Evolutionary conservation across 2,113 vertebrate species (phyloP).

Genomic region (Pygoscelis antarcticus): DNA sequence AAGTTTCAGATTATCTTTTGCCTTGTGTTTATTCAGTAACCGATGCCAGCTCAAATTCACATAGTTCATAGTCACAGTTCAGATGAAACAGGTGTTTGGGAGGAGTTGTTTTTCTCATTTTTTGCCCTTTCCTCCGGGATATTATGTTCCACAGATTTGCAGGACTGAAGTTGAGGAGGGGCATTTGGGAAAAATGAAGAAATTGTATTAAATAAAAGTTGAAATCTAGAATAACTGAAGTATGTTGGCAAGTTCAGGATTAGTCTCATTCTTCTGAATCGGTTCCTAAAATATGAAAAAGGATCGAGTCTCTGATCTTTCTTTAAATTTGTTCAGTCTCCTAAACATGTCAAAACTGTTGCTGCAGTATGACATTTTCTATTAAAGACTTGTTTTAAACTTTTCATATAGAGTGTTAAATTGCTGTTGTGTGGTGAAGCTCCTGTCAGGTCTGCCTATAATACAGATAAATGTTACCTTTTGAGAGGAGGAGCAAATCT

Average conservation of each 20-base stretch:
- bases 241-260: background rate
- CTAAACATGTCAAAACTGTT: background rate
- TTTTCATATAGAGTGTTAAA: background rate
- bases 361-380: background rate
- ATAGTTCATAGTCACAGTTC: background rate
- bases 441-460: background rate
- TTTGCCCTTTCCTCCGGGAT: background rate
- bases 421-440: background rate
- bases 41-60: background rate
- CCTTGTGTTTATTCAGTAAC: background rate
- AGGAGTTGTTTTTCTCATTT: background rate
- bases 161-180: background rate
- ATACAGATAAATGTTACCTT: background rate
- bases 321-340: background rate
- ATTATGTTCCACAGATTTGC: background rate
- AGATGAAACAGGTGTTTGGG: background rate
- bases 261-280: background rate
- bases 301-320: background rate
- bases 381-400: background rate
- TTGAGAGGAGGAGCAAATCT: background rate
- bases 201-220: background rate
- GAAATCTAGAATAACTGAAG: background rate
- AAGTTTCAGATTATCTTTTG: background rate
- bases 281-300: background rate
- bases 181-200: background rate